Evolutionary conservation across 2,888 invertebrate genomes (phyloP).

Genomic region (Autographa pulchrina): DNA sequence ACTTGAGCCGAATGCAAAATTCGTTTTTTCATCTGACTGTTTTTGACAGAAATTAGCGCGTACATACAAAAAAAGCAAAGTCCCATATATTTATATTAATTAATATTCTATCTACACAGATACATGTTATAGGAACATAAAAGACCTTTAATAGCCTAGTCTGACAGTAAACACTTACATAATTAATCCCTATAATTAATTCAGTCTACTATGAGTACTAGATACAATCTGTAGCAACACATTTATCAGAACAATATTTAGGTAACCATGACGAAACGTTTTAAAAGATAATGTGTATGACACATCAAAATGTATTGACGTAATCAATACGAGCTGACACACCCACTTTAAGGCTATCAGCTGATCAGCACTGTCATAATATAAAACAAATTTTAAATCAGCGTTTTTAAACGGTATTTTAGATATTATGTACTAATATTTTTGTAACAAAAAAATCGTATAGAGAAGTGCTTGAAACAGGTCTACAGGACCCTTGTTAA

Average conservation of each 20-base stretch:
- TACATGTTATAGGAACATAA: not conserved
- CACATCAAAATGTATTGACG: slow-evolving; percentile 1
- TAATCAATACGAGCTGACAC: slow-evolving; percentile 4
- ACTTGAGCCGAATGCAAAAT: too few species aligned
- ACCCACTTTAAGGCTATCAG: not conserved
- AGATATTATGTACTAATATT: too few species aligned
- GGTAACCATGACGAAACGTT: not conserved
- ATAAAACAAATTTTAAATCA: not conserved
- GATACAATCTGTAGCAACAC: not conserved
- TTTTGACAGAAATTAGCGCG: too few species aligned
- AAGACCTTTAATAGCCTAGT: not conserved
- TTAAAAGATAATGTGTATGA: not conserved
- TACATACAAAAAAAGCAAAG: too few species aligned
- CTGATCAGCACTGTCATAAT: not conserved
- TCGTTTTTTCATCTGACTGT: too few species aligned
- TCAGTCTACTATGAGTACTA: not conserved
- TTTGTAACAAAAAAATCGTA: too few species aligned
- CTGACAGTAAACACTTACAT: not conserved
- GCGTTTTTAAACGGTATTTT: not conserved
- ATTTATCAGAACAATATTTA: not conserved
- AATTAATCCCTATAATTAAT: not conserved
- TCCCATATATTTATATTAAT: too few species aligned
- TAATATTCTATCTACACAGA: too few species aligned
- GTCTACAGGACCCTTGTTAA: too few species aligned
- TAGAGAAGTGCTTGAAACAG: too few species aligned